Conservation (phyloP, 2,888 invertebrate species). For the Cantharis lateralis region DNA sequence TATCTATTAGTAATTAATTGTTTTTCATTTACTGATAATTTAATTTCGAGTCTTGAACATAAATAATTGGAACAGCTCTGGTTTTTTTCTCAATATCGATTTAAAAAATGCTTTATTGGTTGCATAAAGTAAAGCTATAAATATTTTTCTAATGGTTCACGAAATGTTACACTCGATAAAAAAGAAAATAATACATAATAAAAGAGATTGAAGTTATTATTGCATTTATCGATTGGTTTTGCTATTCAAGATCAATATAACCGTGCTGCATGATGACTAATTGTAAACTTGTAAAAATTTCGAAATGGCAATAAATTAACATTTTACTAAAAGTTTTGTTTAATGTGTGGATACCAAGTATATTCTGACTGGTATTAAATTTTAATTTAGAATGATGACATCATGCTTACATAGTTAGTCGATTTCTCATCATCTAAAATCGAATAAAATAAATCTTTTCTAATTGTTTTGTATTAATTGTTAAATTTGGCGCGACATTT, state of each 20-base stretch:
- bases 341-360: background rate
- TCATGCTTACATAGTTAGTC: slow-evolving; percentile 19
- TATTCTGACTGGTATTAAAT: background rate
- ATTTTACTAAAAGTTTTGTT: background rate
- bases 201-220: background rate
- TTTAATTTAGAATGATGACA: slow-evolving; percentile 18
- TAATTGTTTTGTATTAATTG: background rate
- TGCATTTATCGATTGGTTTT: background rate
- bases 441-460: background rate
- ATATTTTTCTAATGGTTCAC: background rate
- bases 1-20: background rate
- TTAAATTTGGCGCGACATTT: background rate
- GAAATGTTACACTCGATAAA: too few species aligned
- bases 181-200: background rate
- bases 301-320: background rate
- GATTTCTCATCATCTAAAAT: slow-evolving; percentile 19
- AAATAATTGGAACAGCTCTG: background rate
- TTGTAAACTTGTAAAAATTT: background rate
- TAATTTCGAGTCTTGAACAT: background rate
- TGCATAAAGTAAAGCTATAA: slow-evolving; percentile 9
- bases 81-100: background rate
- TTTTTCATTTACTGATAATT: background rate
- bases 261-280: background rate
- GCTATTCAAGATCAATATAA: background rate
- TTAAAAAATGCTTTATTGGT: slow-evolving; percentile 10